phyloP scores from a whole-genome alignment of 2,888 invertebrate species.

The Microplitis deprimator region DNA sequence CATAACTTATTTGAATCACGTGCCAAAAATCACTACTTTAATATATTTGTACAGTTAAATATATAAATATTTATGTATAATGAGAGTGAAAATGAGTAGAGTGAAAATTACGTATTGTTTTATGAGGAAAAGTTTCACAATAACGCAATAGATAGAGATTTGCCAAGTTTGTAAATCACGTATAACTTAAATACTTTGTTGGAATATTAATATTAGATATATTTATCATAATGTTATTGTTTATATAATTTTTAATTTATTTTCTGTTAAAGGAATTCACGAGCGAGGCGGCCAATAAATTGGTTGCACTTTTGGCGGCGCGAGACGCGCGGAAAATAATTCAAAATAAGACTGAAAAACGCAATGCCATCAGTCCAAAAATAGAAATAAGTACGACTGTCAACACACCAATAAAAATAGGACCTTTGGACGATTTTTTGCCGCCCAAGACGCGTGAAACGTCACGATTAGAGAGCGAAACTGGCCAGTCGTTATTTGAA shows the following conservation, averaged over 20 bases:
- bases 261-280: slow-evolving; percentile 54
- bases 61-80: slow-evolving; percentile 9
- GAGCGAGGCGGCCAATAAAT: slow-evolving; percentile 58
- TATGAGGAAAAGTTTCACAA: slow-evolving; percentile 21
- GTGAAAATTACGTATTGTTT: neutral
- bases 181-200: neutral
- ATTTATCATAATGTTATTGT: neutral
- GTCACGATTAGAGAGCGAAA: slow-evolving; percentile 57
- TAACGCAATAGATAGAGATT: slow-evolving; percentile 21
- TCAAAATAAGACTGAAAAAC: neutral
- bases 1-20: neutral
- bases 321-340: slow-evolving; percentile 42
- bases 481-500: slow-evolving; percentile 60
- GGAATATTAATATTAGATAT: slow-evolving; percentile 4
- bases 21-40: neutral
- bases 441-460: slow-evolving; percentile 56
- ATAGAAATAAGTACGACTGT: slow-evolving; percentile 18
- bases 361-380: slow-evolving; percentile 10
- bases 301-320: slow-evolving; percentile 55
- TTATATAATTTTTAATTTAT: neutral
- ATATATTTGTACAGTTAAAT: neutral
- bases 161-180: neutral
- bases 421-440: slow-evolving; percentile 43
- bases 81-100: neutral
- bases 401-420: slow-evolving; percentile 23